These are phyloP conservation scores for Phocoena sinus DNA, from an alignment of 2,113 vertebrate species.

Conservation along the genomic window DNA sequence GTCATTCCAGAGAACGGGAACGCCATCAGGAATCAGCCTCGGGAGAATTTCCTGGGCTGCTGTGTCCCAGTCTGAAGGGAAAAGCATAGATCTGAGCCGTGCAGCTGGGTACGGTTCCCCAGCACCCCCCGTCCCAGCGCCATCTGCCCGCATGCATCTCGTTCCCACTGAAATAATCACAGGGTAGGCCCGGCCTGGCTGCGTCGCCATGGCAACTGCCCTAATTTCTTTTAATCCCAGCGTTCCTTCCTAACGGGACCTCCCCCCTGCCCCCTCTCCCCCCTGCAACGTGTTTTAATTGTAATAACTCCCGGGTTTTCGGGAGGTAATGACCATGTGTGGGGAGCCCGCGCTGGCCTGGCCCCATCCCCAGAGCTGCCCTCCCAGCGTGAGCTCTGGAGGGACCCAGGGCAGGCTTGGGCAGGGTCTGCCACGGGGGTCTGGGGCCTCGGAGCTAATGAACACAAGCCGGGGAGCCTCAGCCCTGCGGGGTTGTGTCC, in stretches of 20 bases:
- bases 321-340: conserved; percentile 55
- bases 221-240: conserved; percentile 69
- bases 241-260: conserved; percentile 59
- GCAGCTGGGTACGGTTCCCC: not conserved
- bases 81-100: not conserved
- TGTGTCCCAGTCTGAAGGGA: not conserved
- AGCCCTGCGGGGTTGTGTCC: not conserved
- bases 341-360: conserved; percentile 51
- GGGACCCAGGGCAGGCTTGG: conserved; percentile 43
- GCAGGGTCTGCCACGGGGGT: conserved; percentile 32
- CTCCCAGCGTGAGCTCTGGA: conserved; percentile 44
- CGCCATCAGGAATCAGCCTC: not conserved
- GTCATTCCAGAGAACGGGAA: not conserved
- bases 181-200: conserved; percentile 36
- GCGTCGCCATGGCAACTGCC: conserved; percentile 38
- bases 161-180: conserved; percentile 64
- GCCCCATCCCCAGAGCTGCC: conserved; percentile 60
- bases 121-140: not conserved
- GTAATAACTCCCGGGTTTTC: conserved; percentile 66
- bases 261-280: not conserved
- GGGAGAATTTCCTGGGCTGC: not conserved
- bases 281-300: conserved; percentile 65
- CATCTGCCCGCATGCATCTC: not conserved
- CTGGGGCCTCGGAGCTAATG: conserved; percentile 3
- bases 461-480: not conserved